Base-by-base conservation (phyloP, 2,113 vertebrate species). In the Poeciliopsis retropinna region DNA sequence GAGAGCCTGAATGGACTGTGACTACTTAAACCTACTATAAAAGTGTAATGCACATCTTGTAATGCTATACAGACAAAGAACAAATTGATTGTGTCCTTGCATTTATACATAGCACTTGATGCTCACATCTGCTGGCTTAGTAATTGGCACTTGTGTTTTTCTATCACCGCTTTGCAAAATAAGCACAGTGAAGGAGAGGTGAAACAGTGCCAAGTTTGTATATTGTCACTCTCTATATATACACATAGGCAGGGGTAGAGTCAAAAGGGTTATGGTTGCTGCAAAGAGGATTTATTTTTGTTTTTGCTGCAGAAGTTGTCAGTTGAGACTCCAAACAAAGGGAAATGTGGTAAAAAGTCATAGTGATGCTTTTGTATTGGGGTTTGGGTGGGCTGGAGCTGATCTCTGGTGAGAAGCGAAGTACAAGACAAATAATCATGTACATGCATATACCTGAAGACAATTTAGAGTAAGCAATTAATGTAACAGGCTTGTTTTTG, bases 1-100 rank as follows among this genome's bases (percentile, higher is more conserved):
- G 72, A 69, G 44, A 60, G 37, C 27, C 85, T 73, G 73, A 82
- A 79, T 72, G 75, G 74, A 77, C 69, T 60, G 54, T 57, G 47
- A 75, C 80, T 78, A 86, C 88, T 85, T 87, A 86, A 70, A 73
- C 72, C 51, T 57, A 41, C 81, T 79, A 92, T 87, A 83, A 88
- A 88, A 84, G 28, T 70, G 75, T 82, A 86, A 90, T 88, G 74
- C 70, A 80, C 81, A 73, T 85, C 76, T 88, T 71, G 79, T 83
- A 76, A 81, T 75, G 60, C 76, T 76, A 62, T 82, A 73, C n/a
- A 29, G 76, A 85, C 76, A 88, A 73, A 75, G 78, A 76, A 47
- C 4, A 86, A 83, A 75, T 69, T 75, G 78, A 86, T 81, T 76
- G 73, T 78, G 69, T 64, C 80, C 81, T 82, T 88, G 86, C 87